phyloP scores from a whole-genome alignment of 2,888 invertebrate species.

The Atethmia centrago region DNA sequence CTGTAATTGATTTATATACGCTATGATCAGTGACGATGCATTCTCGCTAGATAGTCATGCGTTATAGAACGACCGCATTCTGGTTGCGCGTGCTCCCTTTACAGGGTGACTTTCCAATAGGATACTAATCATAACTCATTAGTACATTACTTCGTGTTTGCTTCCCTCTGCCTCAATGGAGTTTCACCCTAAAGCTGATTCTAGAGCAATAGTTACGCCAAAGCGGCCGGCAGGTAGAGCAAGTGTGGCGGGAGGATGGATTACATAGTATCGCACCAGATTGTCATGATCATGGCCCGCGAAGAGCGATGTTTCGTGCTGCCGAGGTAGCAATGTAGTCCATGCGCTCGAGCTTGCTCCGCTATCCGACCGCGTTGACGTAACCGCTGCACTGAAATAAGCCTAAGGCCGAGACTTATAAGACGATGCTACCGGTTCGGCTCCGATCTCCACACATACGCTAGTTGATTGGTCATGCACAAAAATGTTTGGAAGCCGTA shows the following conservation, averaged over 20 bases:
- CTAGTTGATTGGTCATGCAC: constrained; percentile 12
- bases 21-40: constrained; percentile 16
- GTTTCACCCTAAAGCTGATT: constrained; percentile 51
- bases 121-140: constrained; percentile 45
- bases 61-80: constrained; percentile 29
- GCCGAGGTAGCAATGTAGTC: constrained; percentile 17
- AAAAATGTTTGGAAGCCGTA: constrained; percentile 16
- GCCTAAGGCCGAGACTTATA: constrained; percentile 28
- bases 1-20: constrained; percentile 1
- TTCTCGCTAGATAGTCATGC: constrained; percentile 6
- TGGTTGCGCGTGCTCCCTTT: constrained; percentile 45
- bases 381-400: constrained; percentile 32
- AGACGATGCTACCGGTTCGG: constrained; percentile 22
- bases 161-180: constrained; percentile 49
- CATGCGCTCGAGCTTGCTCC: background rate
- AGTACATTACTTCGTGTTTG: constrained; percentile 18
- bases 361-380: constrained; percentile 6
- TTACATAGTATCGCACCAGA: constrained; percentile 32
- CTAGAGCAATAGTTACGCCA: constrained; percentile 19
- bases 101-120: constrained; percentile 53
- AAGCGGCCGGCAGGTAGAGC: background rate
- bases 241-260: background rate
- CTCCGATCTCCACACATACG: constrained; percentile 17
- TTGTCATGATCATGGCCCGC: constrained; percentile 2
- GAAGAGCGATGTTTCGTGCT: constrained; percentile 34